Evolutionary conservation across 2,888 invertebrate genomes (phyloP).

Genomic region (Xylocampa areola): DNA sequence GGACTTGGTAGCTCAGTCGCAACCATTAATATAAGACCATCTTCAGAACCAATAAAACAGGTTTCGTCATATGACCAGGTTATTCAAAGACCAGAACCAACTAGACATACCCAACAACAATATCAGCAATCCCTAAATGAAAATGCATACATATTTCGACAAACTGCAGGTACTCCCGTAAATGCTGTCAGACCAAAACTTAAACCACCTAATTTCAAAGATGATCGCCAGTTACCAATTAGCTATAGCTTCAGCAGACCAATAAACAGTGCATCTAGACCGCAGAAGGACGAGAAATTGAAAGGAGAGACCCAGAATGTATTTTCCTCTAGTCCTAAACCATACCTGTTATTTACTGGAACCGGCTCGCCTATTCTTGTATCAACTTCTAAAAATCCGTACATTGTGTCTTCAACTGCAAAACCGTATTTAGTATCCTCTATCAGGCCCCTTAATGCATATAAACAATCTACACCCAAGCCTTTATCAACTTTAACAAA

Average conservation of each 20-base stretch:
- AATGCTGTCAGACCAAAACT: constrained; percentile 74
- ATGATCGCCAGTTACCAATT: constrained; percentile 83
- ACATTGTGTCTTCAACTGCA: constrained; percentile 64
- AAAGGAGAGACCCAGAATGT: constrained; percentile 67
- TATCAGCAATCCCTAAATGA: constrained; percentile 61
- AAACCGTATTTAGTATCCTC: constrained; percentile 74
- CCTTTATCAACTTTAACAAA: constrained; percentile 77
- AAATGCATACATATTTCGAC: constrained; percentile 62
- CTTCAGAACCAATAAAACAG: constrained; percentile 54
- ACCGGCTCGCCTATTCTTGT: constrained; percentile 71
- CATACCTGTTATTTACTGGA: constrained; percentile 70
- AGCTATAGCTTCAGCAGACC: constrained; percentile 79
- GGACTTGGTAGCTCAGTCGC: constrained; percentile 60
- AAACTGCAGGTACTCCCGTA: constrained; percentile 65
- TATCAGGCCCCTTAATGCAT: constrained; percentile 67
- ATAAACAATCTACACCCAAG: constrained; percentile 76
- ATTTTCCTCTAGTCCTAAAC: constrained; percentile 73
- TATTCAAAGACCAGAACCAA: constrained; percentile 60
- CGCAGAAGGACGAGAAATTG: constrained; percentile 60
- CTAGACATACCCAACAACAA: constrained; percentile 51
- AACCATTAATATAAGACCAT: constrained; percentile 58
- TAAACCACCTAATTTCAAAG: constrained; percentile 84
- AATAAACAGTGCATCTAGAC: constrained; percentile 57
- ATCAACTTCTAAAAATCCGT: constrained; percentile 75
- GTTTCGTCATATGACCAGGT: constrained; percentile 62